A percentile compares a stretch with the other conserved stretches of the same genome.
Evolutionary conservation across 2,113 vertebrate genomes (phyloP).

Genomic region (Strix uralensis): DNA sequence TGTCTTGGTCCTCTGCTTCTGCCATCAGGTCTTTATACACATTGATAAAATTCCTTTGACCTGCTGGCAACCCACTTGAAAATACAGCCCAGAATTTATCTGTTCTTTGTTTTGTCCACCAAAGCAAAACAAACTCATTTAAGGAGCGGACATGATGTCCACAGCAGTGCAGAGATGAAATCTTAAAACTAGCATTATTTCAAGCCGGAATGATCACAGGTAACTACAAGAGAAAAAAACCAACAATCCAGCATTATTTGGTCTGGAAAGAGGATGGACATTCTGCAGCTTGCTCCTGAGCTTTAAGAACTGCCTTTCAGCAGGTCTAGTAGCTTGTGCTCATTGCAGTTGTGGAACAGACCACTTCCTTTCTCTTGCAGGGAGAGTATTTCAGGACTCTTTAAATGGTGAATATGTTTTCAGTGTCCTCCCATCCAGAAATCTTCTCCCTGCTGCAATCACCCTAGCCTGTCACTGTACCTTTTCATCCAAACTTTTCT

Average conservation of each 20-base stretch:
- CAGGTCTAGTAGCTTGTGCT: background rate
- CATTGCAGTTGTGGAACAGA: background rate
- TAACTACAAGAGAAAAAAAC: background rate
- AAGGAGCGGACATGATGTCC: background rate
- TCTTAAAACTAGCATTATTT: background rate
- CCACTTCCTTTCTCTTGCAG: background rate
- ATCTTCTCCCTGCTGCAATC: background rate
- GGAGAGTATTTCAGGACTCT: background rate
- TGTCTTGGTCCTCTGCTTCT: background rate
- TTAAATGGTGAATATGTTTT: background rate
- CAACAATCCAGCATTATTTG: no score
- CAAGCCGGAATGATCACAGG: background rate
- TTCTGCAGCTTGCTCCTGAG: background rate
- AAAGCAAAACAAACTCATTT: background rate
- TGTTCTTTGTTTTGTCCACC: background rate
- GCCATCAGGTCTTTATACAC: background rate
- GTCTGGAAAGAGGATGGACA: background rate
- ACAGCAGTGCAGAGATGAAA: background rate
- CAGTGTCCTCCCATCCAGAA: background rate
- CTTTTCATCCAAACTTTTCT: background rate
- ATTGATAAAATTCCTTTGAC: background rate
- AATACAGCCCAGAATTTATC: background rate
- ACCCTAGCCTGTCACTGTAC: background rate
- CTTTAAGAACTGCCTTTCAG: background rate
- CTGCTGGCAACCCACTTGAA: background rate